A percentile compares a stretch with the other conserved stretches of the same genome.
Evolutionary conservation across 2,888 invertebrate genomes (phyloP).

Genomic region (Brachycybe producta): DNA sequence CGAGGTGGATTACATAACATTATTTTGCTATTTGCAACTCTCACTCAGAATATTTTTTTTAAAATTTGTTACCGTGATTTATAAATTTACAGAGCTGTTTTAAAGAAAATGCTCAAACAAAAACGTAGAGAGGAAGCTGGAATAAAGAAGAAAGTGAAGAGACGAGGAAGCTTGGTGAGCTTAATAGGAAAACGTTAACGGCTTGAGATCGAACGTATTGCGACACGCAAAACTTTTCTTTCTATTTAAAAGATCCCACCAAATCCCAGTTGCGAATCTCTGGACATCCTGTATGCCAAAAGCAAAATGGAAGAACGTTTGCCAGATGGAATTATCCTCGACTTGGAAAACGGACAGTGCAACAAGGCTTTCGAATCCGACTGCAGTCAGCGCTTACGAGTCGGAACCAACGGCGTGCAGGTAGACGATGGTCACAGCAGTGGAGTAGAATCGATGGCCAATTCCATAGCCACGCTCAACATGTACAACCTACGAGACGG

Average conservation of each 20-base stretch:
- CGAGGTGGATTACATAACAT: constrained; percentile 5
- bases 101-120: constrained; percentile 16
- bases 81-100: neutral
- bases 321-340: constrained; percentile 5
- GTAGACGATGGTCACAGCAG: too few species aligned
- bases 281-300: constrained; percentile 2
- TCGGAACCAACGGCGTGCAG: neutral
- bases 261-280: constrained; percentile 7
- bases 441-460: neutral
- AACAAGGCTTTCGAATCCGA: neutral
- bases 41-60: neutral
- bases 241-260: neutral
- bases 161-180: constrained; percentile 11
- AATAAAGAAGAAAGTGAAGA: constrained; percentile 5
- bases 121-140: constrained; percentile 9
- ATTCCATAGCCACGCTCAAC: constrained; percentile 3
- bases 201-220: neutral
- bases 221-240: neutral
- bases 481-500: neutral
- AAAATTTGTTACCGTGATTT: neutral
- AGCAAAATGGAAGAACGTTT: neutral
- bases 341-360: neutral
- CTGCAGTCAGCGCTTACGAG: neutral
- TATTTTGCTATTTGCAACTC: neutral
- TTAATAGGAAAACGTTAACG: neutral